Evolutionary conservation across 1,140 invertebrate genomes (phyloP).

Genomic region (Drosophila tristis): DNA sequence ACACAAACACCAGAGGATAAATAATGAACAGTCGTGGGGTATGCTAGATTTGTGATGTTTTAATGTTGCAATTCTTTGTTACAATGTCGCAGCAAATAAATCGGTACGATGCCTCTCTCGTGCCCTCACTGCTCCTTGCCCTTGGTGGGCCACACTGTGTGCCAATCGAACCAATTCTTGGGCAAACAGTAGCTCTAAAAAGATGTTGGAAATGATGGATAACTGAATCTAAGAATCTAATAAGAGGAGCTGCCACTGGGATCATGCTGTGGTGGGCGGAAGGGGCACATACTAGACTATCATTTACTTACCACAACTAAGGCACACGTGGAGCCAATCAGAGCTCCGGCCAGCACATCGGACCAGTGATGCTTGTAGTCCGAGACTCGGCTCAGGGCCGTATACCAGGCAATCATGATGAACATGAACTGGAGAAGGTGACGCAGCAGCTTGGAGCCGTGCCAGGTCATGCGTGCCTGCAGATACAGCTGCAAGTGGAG

Average conservation of each 20-base stretch:
- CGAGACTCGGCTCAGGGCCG: constrained; percentile 93
- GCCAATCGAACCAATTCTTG: constrained; percentile 75
- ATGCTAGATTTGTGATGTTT: constrained; percentile 35
- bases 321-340: constrained; percentile 86
- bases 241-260: not conserved
- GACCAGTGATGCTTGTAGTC: constrained; percentile 98
- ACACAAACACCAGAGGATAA: constrained; percentile 28
- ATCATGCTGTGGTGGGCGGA: not conserved
- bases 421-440: constrained; percentile 91
- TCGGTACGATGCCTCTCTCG: constrained; percentile 13
- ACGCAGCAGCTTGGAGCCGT: constrained; percentile 89
- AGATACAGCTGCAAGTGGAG: constrained; percentile 90
- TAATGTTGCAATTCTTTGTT: constrained; percentile 52
- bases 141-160: constrained; percentile 67
- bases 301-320: constrained; percentile 86
- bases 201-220: constrained; percentile 44
- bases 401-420: constrained; percentile 91
- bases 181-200: constrained; percentile 74
- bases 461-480: constrained; percentile 91
- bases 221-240: not conserved
- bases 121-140: constrained; percentile 44
- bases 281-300: not conserved
- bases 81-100: constrained; percentile 21
- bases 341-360: constrained; percentile 87
- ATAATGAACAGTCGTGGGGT: constrained; percentile 39